Evolutionary conservation across 64 coral and sea anemone genomes (phyloP), one percentile per base, ranked within the genome.

Genomic region (Montipora foliosa): DNA sequence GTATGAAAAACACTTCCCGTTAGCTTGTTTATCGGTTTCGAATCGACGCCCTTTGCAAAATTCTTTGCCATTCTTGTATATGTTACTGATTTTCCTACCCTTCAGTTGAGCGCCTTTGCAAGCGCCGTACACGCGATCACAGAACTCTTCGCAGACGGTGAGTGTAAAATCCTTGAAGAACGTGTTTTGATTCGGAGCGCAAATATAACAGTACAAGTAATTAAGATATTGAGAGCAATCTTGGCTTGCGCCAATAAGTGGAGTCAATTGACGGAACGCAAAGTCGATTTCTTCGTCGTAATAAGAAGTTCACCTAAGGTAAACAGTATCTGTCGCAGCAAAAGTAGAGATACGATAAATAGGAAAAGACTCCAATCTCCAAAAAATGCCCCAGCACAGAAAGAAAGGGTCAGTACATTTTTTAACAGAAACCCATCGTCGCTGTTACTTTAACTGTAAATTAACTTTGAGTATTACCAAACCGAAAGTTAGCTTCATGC

Each of bases 171-270:
- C 76, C 51, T 77, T 76, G 44, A 96, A 94, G 75, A 99, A 99
- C 0, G 85, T 90, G 74, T 96, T 96, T 83, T 99, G 98, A 89
- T 99, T 76, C 8, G 98, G 98, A 47, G 95, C 98, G 78, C 98
- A 99, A 72, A 99, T 96, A 61, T 96, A 99, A 66, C 98, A 99
- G 47, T 96, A 96, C 14, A 99, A 77, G 48, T 99, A 99, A 64
- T 94, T 96, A 9, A 96, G 82, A 66, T 99, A 82, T 67, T 51
- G 67, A 21, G 24, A 24, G 44, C 98, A 99, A 20, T 91, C 76
- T 16, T 80, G 61, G 75, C 82, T 94, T 15, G 98, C 92, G 16
- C 68, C 89, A 12, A 73, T 61, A 68, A 99, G 82, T 6, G 98
- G 89, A 1, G 89, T 89, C n/a, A 99, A 73, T 37, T 91, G 87